A percentile compares a stretch with the other conserved stretches of the same genome.
These are phyloP conservation scores for Enteromius radiatus DNA, from an alignment of 2,797 vertebrate genomes.

Conservation along the genomic window DNA sequence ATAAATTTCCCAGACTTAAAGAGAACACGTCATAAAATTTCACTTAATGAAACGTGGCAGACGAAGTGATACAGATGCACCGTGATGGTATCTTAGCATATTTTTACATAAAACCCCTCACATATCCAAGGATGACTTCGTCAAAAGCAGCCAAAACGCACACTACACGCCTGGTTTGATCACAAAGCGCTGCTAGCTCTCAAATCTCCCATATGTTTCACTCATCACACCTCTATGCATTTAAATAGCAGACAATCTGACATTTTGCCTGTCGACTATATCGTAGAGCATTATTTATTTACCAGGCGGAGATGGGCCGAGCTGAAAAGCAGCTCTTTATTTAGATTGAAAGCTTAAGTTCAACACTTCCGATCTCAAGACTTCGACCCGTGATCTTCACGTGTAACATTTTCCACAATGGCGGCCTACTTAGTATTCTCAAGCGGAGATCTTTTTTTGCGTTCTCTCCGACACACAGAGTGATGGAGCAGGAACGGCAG, in stretches of 20 bases:
- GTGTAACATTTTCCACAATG: conserved; percentile 49
- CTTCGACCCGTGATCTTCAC: conserved; percentile 37
- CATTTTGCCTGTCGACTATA: conserved; percentile 39
- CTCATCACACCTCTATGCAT: conserved; percentile 54
- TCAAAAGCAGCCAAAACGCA: conserved; percentile 27
- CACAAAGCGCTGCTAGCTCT: conserved; percentile 20
- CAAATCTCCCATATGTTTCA: conserved; percentile 45
- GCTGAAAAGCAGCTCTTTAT: conserved; percentile 36
- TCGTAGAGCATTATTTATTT: conserved; percentile 47
- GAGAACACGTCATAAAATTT: conserved; percentile 35
- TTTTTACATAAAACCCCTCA: conserved; percentile 48
- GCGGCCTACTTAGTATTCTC: conserved; percentile 53
- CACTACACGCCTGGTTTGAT: conserved; percentile 22
- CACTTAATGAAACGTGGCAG: conserved; percentile 45
- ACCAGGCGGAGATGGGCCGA: conserved; percentile 27
- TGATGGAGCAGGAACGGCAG: conserved; percentile 49
- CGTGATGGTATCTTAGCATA: conserved; percentile 44
- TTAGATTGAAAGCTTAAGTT: conserved; percentile 42
- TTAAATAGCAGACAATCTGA: conserved; percentile 56
- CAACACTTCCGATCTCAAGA: neutral
- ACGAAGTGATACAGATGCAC: conserved; percentile 37
- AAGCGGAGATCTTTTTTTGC: conserved; percentile 47
- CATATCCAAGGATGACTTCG: conserved; percentile 12
- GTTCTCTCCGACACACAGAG: conserved; percentile 33
- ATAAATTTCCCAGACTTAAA: conserved; percentile 36